These are phyloP conservation scores for Chymomyza caudatula DNA, from an alignment of 2,888 invertebrate species.

Conservation along the genomic window DNA sequence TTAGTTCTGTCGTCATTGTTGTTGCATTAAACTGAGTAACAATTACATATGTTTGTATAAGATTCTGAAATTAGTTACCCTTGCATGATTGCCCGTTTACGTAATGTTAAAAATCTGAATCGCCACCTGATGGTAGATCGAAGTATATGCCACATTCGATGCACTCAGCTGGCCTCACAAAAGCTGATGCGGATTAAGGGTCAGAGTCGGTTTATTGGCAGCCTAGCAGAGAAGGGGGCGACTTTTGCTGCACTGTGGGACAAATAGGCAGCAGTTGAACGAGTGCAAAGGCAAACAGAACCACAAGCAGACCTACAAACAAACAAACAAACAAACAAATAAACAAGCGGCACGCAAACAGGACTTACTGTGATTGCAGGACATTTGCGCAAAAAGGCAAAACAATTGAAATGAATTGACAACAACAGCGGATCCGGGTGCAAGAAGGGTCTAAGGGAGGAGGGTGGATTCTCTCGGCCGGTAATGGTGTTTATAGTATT, in stretches of 20 bases:
- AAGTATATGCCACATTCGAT: constrained; percentile 7
- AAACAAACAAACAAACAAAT: constrained; percentile 57
- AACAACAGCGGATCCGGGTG: constrained; percentile 35
- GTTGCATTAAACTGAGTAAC: background rate
- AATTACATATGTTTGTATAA: background rate
- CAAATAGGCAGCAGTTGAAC: constrained; percentile 49
- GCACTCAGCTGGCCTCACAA: constrained; percentile 48
- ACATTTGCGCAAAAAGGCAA: constrained; percentile 69
- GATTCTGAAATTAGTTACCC: background rate
- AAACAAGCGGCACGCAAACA: constrained; percentile 47
- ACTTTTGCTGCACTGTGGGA: constrained; percentile 24
- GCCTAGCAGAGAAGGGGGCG: constrained; percentile 6
- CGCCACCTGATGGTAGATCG: background rate
- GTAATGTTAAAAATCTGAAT: background rate
- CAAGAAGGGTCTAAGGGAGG: background rate
- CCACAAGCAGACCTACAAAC: constrained; percentile 39
- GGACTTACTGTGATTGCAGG: constrained; percentile 61
- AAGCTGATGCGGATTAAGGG: constrained; percentile 45
- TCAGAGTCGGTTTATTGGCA: constrained; percentile 52
- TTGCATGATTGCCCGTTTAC: background rate
- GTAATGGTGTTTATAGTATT: constrained; percentile 64
- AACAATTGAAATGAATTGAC: constrained; percentile 66
- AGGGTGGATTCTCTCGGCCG: constrained; percentile 30
- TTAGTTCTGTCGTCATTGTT: constrained; percentile 14
- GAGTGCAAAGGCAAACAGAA: constrained; percentile 32